phyloP scores from a whole-genome alignment of 1,140 invertebrate genomes.

The Diprion similis region DNA sequence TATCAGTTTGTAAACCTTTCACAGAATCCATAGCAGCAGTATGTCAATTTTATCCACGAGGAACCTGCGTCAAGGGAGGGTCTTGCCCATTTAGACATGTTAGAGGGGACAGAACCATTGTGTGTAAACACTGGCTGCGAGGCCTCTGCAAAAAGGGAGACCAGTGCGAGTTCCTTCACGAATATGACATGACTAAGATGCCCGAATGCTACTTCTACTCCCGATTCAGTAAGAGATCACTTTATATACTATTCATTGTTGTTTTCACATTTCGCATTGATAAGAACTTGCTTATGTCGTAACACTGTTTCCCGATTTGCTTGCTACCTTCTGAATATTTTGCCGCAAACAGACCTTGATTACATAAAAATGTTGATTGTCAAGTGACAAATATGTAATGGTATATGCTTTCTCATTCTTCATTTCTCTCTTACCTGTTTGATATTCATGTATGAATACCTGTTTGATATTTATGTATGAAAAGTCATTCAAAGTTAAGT shows the following conservation, averaged over 20 bases:
- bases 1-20: constrained; percentile 47
- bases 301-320: not conserved
- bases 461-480: no score
- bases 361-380: constrained; percentile 5
- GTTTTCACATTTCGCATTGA: not conserved
- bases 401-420: no score
- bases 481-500: no score
- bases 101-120: constrained; percentile 96
- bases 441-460: no score
- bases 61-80: constrained; percentile 84
- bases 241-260: not conserved
- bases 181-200: constrained; percentile 99
- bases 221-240: constrained; percentile 76
- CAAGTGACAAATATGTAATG: no score
- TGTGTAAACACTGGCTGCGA: constrained; percentile 99
- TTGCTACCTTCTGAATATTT: not conserved
- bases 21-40: constrained; percentile 95
- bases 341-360: constrained; percentile 10
- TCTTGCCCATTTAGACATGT: constrained; percentile 97
- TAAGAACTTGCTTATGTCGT: not conserved
- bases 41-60: constrained; percentile 89
- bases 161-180: constrained; percentile 99
- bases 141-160: constrained; percentile 99
- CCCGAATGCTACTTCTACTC: constrained; percentile 99
- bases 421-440: no score